A percentile compares a stretch with the other conserved stretches of the same genome.
Conservation (phyloP, 2,797 vertebrate genomes). For the Gobio occitaniae region DNA sequence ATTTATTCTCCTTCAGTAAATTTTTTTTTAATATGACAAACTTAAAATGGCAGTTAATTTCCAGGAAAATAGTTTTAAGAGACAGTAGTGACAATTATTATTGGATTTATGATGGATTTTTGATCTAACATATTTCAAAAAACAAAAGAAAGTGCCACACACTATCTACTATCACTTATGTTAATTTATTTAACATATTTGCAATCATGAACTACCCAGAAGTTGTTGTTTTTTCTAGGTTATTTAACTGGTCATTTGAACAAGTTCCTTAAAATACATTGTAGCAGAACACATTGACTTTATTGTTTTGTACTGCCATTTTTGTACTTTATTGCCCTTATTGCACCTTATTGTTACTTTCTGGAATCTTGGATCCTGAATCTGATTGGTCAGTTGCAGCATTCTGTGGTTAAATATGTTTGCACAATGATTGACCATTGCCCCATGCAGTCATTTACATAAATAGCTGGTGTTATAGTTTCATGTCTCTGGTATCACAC, state of each 20-base stretch:
- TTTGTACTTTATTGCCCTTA: background rate
- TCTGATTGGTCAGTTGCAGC: background rate
- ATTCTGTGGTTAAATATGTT: slow-evolving; percentile 23
- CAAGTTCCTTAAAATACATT: slow-evolving; percentile 1
- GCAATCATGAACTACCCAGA: background rate
- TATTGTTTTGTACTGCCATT: background rate
- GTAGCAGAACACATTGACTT: background rate
- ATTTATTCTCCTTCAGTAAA: background rate
- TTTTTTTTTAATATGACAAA: background rate
- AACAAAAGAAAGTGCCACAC: too few relatives aligned
- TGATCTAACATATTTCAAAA: background rate
- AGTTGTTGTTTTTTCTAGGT: background rate
- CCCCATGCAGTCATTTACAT: background rate
- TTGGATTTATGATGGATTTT: background rate
- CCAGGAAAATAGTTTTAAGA: background rate
- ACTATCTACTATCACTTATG: too few relatives aligned
- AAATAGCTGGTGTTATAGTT: background rate
- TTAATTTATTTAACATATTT: background rate
- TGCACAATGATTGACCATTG: background rate
- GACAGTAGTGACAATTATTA: background rate
- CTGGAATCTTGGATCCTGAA: background rate
- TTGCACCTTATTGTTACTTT: background rate
- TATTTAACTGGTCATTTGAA: background rate
- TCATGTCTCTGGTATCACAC: background rate
- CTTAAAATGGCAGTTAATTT: background rate